Conservation (phyloP, 2,113 vertebrate species). For the Carassius gibelio region DNA sequence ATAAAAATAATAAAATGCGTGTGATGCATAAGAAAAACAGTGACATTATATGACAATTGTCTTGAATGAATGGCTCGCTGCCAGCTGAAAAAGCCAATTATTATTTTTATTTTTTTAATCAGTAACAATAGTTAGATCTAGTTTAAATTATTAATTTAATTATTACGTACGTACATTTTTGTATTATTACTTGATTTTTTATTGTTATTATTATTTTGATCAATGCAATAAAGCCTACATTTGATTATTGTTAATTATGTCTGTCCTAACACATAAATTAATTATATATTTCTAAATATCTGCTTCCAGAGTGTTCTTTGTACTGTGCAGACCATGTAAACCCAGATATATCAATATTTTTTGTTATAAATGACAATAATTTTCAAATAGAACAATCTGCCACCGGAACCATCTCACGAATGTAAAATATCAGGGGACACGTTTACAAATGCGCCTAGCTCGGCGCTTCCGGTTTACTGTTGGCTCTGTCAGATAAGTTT, state of each 20-base stretch:
- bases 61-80: too few species aligned
- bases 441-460: conserved; percentile 17
- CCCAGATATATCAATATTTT: neutral
- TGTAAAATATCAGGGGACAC: neutral
- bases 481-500: neutral
- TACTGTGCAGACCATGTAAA: neutral
- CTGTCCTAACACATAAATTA: neutral
- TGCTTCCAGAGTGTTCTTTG: neutral
- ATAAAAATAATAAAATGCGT: too few species aligned
- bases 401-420: neutral
- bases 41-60: too few species aligned
- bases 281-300: neutral
- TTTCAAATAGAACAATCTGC: neutral
- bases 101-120: neutral
- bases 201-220: neutral
- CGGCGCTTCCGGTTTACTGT: conserved; percentile 24
- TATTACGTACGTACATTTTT: neutral
- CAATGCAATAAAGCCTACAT: neutral
- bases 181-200: neutral
- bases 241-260: neutral
- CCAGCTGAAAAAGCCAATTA: too few species aligned
- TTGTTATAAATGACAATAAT: neutral
- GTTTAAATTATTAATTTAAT: neutral
- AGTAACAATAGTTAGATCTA: neutral
- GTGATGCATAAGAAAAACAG: too few species aligned